A percentile compares a stretch with the other conserved stretches of the same genome.
Conservation (phyloP, 2,113 vertebrate genomes). For the Lycaon pictus region DNA sequence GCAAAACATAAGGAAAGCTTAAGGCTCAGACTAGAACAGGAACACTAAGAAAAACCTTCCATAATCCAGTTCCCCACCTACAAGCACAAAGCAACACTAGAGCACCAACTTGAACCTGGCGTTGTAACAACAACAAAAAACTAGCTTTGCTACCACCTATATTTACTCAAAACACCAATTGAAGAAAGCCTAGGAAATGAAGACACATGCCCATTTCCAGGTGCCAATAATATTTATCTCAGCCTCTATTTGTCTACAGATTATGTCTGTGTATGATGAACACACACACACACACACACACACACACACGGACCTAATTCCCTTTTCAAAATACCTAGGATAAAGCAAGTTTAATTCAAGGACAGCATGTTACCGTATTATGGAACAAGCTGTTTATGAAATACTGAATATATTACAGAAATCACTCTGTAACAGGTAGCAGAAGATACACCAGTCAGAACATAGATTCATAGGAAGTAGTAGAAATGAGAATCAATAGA, state of each 20-base stretch:
- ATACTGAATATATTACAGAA: background rate
- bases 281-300: background rate
- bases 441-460: background rate
- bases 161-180: background rate
- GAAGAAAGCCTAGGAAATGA: background rate
- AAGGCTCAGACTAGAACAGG: background rate
- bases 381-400: background rate
- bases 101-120: background rate
- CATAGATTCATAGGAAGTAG: background rate
- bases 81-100: background rate
- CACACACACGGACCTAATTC: background rate
- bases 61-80: background rate
- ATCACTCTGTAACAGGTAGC: background rate
- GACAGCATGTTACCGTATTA: background rate
- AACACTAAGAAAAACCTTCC: background rate
- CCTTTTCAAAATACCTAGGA: background rate
- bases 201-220: background rate
- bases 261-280: background rate
- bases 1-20: background rate
- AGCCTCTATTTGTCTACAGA: background rate
- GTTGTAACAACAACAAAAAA: background rate
- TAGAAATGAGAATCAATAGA: background rate
- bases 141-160: background rate
- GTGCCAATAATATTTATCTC: background rate
- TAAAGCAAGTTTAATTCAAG: slow-evolving; percentile 1